phyloP scores from a whole-genome alignment of 2,888 invertebrate species.

The Litoditis marina region DNA sequence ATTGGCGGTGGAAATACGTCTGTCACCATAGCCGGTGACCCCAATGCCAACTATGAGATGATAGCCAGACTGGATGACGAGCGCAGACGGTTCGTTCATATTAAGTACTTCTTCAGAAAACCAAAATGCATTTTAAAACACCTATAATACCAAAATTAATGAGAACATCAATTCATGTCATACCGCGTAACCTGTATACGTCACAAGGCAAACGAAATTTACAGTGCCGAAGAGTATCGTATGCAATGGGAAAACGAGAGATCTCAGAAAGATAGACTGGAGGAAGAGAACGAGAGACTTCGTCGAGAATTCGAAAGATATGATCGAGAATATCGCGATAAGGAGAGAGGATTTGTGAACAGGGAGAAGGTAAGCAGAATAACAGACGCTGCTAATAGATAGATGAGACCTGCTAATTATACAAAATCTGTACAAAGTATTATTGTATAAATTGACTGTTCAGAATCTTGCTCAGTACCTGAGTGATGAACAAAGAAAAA shows the following conservation, averaged over 20 bases:
- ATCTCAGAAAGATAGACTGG: conserved; percentile 47
- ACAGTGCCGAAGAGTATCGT: conserved; percentile 55
- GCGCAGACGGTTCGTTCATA: conserved; percentile 40
- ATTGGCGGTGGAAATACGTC: conserved; percentile 9
- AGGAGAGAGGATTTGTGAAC: conserved; percentile 50
- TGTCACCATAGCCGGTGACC: conserved; percentile 36
- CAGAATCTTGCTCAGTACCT: conserved; percentile 60
- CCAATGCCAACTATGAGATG: conserved; percentile 58
- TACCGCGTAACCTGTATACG: too few species aligned
- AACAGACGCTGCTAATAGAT: background rate
- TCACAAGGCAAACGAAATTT: conserved; percentile 6
- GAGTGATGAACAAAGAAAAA: conserved; percentile 60
- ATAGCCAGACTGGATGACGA: conserved; percentile 57
- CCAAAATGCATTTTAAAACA: too few species aligned
- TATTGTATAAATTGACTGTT: conserved; percentile 60
- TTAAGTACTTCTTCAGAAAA: too few species aligned
- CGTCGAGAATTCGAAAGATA: conserved; percentile 56
- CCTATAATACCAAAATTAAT: too few species aligned
- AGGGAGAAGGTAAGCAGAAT: conserved; percentile 37
- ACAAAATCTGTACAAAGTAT: conserved; percentile 60
- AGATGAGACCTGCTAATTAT: conserved; percentile 57
- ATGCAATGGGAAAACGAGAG: conserved; percentile 58
- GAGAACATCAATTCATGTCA: too few species aligned
- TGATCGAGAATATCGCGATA: conserved; percentile 50
- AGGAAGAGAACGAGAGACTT: conserved; percentile 54